A percentile compares a stretch with the other conserved stretches of the same genome.
Evolutionary conservation across 2,888 invertebrate genomes (phyloP).

Genomic region (Phengaris arion): DNA sequence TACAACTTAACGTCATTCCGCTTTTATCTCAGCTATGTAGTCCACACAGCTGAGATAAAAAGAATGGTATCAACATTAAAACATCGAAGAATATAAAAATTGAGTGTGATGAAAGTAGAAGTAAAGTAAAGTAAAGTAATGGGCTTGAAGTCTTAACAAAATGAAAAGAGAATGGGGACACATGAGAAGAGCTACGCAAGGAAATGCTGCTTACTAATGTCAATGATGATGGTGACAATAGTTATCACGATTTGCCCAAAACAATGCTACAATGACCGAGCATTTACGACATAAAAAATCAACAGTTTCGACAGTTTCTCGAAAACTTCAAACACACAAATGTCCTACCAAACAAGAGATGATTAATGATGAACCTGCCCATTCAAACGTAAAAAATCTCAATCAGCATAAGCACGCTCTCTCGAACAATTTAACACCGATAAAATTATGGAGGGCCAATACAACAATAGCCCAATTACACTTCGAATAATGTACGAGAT

Average conservation of each 20-base stretch:
- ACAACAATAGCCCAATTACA: conserved; percentile 71
- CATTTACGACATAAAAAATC: background rate
- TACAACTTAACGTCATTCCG: background rate
- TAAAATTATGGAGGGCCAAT: conserved; percentile 52
- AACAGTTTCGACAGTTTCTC: background rate
- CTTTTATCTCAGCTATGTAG: no score
- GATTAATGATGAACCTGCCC: conserved; percentile 62
- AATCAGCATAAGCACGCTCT: conserved; percentile 47
- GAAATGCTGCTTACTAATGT: background rate
- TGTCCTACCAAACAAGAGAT: conserved; percentile 64
- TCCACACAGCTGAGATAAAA: background rate
- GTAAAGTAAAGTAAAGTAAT: background rate
- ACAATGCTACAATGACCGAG: background rate
- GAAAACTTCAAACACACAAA: conserved; percentile 42
- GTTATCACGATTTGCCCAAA: background rate
- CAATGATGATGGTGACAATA: background rate
- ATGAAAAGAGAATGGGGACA: background rate
- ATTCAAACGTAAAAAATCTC: conserved; percentile 52
- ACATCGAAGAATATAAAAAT: no score
- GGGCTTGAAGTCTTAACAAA: background rate
- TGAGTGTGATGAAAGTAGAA: background rate
- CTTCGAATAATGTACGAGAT: conserved; percentile 43
- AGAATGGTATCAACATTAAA: no score
- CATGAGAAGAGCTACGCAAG: background rate
- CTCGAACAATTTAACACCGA: conserved; percentile 49